Conservation (phyloP, 2,113 vertebrate genomes). For the Hoplias malabaricus region DNA sequence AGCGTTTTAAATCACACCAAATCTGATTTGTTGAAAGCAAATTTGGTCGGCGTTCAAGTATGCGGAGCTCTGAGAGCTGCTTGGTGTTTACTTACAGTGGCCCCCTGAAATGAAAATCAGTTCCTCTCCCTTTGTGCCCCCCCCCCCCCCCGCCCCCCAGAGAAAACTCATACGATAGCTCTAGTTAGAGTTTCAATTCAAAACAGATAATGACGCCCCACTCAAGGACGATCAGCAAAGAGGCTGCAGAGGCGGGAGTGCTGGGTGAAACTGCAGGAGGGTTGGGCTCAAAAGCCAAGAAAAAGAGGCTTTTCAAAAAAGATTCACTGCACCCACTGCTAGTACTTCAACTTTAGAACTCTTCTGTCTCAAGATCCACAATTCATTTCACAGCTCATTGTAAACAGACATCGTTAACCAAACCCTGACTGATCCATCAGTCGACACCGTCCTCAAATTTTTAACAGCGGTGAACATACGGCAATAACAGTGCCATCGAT, state of each 20-base stretch:
- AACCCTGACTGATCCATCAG: no score
- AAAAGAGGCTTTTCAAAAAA: not conserved
- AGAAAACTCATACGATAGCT: not conserved
- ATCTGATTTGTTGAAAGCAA: conserved; percentile 56
- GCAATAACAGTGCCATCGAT: no score
- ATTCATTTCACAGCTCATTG: not conserved
- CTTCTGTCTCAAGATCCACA: not conserved
- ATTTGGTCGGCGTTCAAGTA: conserved; percentile 54
- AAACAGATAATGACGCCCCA: conserved; percentile 12
- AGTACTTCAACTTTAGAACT: not conserved
- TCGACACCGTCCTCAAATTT: no score
- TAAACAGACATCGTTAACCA: no score
- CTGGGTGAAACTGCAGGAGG: not conserved
- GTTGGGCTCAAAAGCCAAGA: not conserved
- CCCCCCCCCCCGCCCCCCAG: not conserved
- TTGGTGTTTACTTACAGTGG: conserved; percentile 41
- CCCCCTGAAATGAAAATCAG: not conserved
- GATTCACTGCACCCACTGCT: not conserved
- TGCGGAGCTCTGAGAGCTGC: not conserved
- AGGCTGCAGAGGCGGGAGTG: not conserved
- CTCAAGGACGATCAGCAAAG: not conserved
- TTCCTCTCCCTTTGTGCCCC: conserved; percentile 3
- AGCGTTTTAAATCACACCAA: conserved; percentile 50
- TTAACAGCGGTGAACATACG: no score
- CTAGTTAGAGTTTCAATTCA: conserved; percentile 17